phyloP scores from a whole-genome alignment of 1,140 invertebrate genomes.

The Zeugodacus cucurbitae region DNA sequence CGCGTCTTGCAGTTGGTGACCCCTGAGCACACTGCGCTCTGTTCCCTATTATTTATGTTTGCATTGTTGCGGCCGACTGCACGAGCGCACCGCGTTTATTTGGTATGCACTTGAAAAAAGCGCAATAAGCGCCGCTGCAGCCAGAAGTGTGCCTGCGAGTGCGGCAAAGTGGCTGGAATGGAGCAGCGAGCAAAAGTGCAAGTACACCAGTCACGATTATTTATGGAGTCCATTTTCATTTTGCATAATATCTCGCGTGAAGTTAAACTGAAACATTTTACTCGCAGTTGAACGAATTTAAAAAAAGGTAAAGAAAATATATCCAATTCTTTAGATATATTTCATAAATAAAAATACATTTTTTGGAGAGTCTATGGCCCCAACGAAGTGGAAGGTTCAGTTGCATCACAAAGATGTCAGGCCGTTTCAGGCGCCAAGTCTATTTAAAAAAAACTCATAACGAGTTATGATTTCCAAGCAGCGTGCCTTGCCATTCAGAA shows the following conservation, averaged over 20 bases:
- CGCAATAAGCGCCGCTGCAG: neutral
- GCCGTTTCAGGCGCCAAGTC: too few relatives aligned
- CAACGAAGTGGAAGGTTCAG: too few relatives aligned
- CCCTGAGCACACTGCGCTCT: neutral
- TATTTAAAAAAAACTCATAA: too few relatives aligned
- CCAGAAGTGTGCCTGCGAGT: neutral
- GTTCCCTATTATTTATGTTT: neutral
- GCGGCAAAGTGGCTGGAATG: neutral
- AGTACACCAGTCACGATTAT: neutral
- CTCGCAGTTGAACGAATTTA: neutral
- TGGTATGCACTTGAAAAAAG: conserved; percentile 35
- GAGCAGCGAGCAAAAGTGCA: neutral
- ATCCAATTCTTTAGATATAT: too few relatives aligned
- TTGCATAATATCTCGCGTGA: neutral
- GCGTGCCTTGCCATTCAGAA: too few relatives aligned
- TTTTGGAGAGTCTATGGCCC: too few relatives aligned
- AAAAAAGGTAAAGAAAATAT: neutral
- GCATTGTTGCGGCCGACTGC: neutral
- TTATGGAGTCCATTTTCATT: neutral
- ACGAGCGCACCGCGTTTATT: neutral
- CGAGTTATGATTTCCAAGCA: too few relatives aligned
- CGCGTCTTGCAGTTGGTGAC: neutral
- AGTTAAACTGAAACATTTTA: neutral
- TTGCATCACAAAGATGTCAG: too few relatives aligned
- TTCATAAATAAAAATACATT: too few relatives aligned